These are phyloP conservation scores for Prostheceraeus crozeri DNA, from an alignment of 2,888 invertebrate species.

Conservation along the genomic window DNA sequence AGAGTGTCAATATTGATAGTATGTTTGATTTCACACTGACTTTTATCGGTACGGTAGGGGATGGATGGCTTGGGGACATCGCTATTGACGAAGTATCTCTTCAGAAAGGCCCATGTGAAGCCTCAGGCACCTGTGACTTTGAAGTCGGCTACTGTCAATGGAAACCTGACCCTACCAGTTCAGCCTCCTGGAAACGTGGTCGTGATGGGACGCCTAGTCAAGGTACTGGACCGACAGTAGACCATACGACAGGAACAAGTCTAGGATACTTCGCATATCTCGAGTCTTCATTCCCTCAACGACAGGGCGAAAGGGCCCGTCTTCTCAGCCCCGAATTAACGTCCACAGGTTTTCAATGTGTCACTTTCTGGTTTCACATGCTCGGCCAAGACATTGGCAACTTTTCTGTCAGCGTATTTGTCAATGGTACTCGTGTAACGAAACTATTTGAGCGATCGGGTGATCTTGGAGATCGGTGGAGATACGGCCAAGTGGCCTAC, in stretches of 20 bases:
- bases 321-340: slow-evolving; percentile 41
- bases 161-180: slow-evolving; percentile 46
- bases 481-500: slow-evolving; percentile 28
- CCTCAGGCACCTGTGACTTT: slow-evolving; percentile 46
- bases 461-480: slow-evolving; percentile 37
- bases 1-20: not conserved
- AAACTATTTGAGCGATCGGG: slow-evolving; percentile 30
- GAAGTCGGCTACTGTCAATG: slow-evolving; percentile 45
- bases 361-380: slow-evolving; percentile 38
- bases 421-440: not conserved
- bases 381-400: slow-evolving; percentile 32
- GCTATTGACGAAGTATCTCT: slow-evolving; percentile 53
- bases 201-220: slow-evolving; percentile 18
- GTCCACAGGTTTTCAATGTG: slow-evolving; percentile 2
- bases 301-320: slow-evolving; percentile 44
- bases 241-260: slow-evolving; percentile 41
- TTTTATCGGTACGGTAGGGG: slow-evolving; percentile 43
- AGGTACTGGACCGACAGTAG: slow-evolving; percentile 35
- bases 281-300: slow-evolving; percentile 38
- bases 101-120: slow-evolving; percentile 47
- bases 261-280: slow-evolving; percentile 40
- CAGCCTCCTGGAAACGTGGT: slow-evolving; percentile 41
- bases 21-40: slow-evolving; percentile 41
- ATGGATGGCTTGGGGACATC: slow-evolving; percentile 45
- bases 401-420: slow-evolving; percentile 26